A percentile compares a stretch with the other conserved stretches of the same genome.
phyloP scores from a whole-genome alignment of 2,888 invertebrate genomes.

The Drosophila anomalata region DNA sequence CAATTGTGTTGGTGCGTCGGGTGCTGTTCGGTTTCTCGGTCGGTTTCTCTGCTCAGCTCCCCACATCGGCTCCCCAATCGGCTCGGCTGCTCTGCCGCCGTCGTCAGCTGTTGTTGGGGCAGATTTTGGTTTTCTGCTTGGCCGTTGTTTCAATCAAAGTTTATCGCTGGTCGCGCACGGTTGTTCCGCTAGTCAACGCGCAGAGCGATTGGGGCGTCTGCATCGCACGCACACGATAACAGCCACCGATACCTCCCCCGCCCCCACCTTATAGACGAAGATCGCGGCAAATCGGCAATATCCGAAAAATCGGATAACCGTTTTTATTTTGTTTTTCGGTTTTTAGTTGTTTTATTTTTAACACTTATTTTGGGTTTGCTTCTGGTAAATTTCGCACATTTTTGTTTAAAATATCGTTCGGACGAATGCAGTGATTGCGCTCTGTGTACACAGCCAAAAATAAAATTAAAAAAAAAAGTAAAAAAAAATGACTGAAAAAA shows the following conservation, averaged over 20 bases:
- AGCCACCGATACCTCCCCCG: constrained; percentile 1
- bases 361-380: constrained; percentile 44
- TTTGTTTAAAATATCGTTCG: constrained; percentile 5
- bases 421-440: constrained; percentile 20
- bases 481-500: constrained; percentile 21
- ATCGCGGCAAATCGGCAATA: constrained; percentile 28
- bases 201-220: constrained; percentile 23
- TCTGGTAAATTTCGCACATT: constrained; percentile 50
- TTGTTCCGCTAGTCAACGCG: constrained; percentile 52
- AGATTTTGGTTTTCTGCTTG: constrained; percentile 41
- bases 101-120: constrained; percentile 33
- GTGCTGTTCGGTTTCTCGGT: not conserved
- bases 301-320: constrained; percentile 45
- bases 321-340: constrained; percentile 38
- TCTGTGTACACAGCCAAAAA: constrained; percentile 18
- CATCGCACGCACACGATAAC: constrained; percentile 18
- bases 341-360: constrained; percentile 34
- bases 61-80: not conserved
- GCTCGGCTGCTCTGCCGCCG: not conserved
- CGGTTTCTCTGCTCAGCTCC: not conserved
- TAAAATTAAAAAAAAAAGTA: constrained; percentile 28
- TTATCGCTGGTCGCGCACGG: constrained; percentile 66
- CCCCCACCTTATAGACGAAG: constrained; percentile 8
- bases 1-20: constrained; percentile 5
- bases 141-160: constrained; percentile 49